Percentiles rank a stretch among this genome's conserved stretches.
These are phyloP conservation scores for Drosophila diplacantha DNA, from an alignment of 2,888 invertebrate genomes.

Conservation along the genomic window DNA sequence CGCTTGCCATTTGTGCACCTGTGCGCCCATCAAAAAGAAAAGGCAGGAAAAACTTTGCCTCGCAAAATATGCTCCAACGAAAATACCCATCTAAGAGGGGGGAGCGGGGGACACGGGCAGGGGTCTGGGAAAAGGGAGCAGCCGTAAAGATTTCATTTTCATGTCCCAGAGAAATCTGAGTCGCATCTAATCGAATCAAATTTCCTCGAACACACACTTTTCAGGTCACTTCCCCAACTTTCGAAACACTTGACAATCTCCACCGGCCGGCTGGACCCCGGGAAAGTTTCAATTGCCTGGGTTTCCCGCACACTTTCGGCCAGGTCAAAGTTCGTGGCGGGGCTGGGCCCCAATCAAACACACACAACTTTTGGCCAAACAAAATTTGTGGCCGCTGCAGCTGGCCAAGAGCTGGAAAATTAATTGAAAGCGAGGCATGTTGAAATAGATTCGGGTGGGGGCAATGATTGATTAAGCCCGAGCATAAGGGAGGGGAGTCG, in stretches of 20 bases:
- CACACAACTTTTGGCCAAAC: slow-evolving; percentile 10
- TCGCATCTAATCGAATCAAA: slow-evolving; percentile 41
- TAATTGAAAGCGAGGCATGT: slow-evolving; percentile 62
- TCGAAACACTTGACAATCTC: slow-evolving; percentile 36
- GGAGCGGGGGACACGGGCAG: neutral
- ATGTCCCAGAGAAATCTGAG: slow-evolving; percentile 7
- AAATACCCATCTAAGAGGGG: slow-evolving; percentile 8
- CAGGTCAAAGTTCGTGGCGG: slow-evolving; percentile 31
- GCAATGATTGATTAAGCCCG: slow-evolving; percentile 44
- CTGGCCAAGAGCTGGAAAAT: slow-evolving; percentile 55
- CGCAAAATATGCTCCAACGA: slow-evolving; percentile 28
- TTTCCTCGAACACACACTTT: slow-evolving; percentile 38
- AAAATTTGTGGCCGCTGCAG: slow-evolving; percentile 59
- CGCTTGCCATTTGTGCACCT: slow-evolving; percentile 60
- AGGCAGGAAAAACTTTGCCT: slow-evolving; percentile 13
- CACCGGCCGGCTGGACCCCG: neutral
- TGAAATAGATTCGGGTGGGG: slow-evolving; percentile 43
- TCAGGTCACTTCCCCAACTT: slow-evolving; percentile 38
- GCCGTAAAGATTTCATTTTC: slow-evolving; percentile 30
- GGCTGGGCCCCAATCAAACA: slow-evolving; percentile 15
- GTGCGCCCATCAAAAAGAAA: slow-evolving; percentile 32
- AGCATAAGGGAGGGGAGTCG: neutral
- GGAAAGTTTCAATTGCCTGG: slow-evolving; percentile 36
- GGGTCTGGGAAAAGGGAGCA: neutral
- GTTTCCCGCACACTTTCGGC: slow-evolving; percentile 40